These are phyloP conservation scores for Todiramphus saurophagus DNA, from an alignment of 2,113 vertebrate species.

Conservation along the genomic window DNA sequence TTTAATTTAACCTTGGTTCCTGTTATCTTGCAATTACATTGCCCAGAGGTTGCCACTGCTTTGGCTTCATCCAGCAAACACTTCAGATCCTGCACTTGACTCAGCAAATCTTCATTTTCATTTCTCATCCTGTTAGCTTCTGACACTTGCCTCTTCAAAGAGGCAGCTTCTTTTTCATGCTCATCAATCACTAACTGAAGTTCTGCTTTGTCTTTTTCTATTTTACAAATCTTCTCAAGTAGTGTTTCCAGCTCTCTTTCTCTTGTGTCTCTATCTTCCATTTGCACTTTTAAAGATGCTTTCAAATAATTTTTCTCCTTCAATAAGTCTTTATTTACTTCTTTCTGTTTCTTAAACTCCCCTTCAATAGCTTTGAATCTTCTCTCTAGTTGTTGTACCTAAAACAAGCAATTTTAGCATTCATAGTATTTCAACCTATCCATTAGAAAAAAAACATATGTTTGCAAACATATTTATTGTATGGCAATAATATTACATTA, in stretches of 20 bases:
- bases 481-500: conserved; percentile 47
- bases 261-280: conserved; percentile 63
- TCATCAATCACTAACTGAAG: conserved; percentile 73
- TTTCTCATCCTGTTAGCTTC: conserved; percentile 67
- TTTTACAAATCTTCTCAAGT: conserved; percentile 64
- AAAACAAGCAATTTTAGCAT: conserved; percentile 17
- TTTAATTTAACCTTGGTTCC: conserved; percentile 86
- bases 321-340: conserved; percentile 78
- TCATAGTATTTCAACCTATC: conserved; percentile 7
- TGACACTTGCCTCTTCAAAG: conserved; percentile 72
- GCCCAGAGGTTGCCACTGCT: conserved; percentile 62
- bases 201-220: conserved; percentile 62
- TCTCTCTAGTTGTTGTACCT: conserved; percentile 83
- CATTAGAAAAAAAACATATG: neutral
- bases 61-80: conserved; percentile 77
- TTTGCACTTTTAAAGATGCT: conserved; percentile 74
- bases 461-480: conserved; percentile 35
- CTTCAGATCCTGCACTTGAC: conserved; percentile 75
- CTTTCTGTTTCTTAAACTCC: conserved; percentile 77
- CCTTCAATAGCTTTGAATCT: conserved; percentile 78
- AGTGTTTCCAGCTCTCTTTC: conserved; percentile 70
- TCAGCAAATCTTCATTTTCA: conserved; percentile 73
- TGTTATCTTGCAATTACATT: conserved; percentile 68
- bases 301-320: conserved; percentile 76
- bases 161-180: conserved; percentile 73